These are phyloP conservation scores for Phataginus tetradactyla DNA, from an alignment of 2,797 vertebrate species.

Conservation along the genomic window DNA sequence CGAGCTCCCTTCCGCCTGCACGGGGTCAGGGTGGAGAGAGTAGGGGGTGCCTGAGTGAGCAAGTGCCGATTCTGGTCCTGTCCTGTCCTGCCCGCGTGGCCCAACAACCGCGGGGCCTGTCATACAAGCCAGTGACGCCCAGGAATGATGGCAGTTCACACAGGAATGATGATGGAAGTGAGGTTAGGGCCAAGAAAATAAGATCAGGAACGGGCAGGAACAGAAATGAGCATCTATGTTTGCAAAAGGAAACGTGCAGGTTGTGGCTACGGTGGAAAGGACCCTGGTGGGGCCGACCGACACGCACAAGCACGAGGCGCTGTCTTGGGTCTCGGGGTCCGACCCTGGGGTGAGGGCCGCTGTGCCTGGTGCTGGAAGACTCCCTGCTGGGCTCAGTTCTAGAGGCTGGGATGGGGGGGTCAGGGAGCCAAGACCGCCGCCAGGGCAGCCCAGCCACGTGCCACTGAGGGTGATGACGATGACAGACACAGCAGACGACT, in stretches of 20 bases:
- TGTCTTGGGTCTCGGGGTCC: accelerated
- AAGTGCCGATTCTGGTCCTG: accelerated
- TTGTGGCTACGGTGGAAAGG: accelerated
- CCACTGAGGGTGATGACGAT: accelerated
- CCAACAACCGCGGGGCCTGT: background rate
- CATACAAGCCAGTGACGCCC: background rate
- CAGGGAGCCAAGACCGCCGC: background rate
- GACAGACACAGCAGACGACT: accelerated
- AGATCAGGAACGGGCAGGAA: background rate
- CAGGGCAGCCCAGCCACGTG: accelerated
- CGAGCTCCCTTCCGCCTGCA: too few species aligned
- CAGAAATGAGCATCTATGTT: accelerated
- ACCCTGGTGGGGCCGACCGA: accelerated
- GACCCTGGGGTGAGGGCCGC: background rate
- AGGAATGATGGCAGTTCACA: accelerated
- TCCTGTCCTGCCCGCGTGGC: background rate
- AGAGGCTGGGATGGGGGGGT: background rate
- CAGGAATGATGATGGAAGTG: accelerated
- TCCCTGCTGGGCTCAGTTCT: background rate
- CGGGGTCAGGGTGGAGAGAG: accelerated
- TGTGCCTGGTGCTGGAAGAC: accelerated
- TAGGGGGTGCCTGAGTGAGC: too few species aligned
- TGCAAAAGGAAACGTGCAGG: accelerated
- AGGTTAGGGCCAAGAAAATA: background rate
- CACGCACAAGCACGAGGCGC: accelerated